phyloP scores from a whole-genome alignment of 2,113 vertebrate genomes.

The Campylomormyrus tamandua region DNA sequence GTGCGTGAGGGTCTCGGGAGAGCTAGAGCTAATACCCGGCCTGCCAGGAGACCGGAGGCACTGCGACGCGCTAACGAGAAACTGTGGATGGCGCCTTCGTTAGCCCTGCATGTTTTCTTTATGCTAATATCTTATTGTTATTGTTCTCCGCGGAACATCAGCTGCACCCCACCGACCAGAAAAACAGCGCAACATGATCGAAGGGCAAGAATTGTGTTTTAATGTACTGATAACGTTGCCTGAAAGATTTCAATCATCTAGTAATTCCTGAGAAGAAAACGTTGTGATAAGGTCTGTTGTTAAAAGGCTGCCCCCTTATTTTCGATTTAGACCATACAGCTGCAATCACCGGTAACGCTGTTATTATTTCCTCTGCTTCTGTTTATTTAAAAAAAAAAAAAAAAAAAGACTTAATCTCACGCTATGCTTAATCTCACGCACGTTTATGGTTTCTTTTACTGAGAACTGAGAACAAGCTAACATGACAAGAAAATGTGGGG shows the following conservation, averaged over 20 bases:
- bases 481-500: neutral
- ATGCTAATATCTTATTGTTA: neutral
- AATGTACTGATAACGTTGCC: neutral
- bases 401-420: neutral
- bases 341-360: neutral
- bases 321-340: neutral
- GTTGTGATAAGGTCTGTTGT: neutral
- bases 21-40: neutral
- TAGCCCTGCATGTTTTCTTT: neutral
- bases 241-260: neutral
- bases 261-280: neutral
- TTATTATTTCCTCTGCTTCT: conserved; percentile 6
- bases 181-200: neutral
- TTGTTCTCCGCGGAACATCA: neutral
- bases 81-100: neutral
- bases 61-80: neutral
- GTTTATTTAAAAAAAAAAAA: neutral
- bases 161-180: neutral
- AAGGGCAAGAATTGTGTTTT: neutral
- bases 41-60: neutral
- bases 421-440: neutral
- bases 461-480: neutral
- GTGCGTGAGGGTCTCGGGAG: neutral
- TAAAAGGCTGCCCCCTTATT: neutral
- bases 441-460: neutral